A percentile compares a stretch with the other conserved stretches of the same genome.
Conservation (phyloP, 2,797 vertebrate genomes). For the Gymnothorax reevesii region DNA sequence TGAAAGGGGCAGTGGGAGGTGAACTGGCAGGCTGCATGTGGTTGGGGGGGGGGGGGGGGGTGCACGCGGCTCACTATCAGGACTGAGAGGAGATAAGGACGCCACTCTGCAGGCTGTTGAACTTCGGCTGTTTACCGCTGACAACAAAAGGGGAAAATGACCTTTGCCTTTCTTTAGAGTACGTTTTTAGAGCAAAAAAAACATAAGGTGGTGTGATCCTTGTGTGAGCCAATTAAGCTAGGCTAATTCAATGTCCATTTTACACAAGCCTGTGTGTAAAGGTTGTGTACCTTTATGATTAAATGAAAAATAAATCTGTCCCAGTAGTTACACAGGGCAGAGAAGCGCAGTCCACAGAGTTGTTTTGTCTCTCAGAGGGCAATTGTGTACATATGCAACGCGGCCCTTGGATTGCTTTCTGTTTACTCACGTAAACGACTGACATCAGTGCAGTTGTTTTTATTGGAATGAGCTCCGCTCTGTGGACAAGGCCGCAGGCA, state of each 20-base stretch:
- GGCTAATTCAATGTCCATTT: background rate
- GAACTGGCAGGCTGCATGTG: constrained; percentile 19
- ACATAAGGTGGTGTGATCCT: background rate
- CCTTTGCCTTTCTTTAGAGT: constrained; percentile 41
- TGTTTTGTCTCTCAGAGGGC: background rate
- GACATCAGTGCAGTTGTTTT: constrained; percentile 32
- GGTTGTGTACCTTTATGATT: background rate
- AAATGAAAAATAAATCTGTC: background rate
- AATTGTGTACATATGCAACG: background rate
- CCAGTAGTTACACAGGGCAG: background rate
- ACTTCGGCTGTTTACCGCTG: constrained; percentile 41
- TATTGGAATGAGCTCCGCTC: constrained; percentile 29
- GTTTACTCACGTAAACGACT: constrained; percentile 33
- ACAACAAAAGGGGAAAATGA: constrained; percentile 26
- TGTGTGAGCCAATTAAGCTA: background rate
- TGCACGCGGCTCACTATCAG: constrained; percentile 31
- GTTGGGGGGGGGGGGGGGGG: constrained; percentile 20
- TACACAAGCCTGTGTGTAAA: too few relatives aligned
- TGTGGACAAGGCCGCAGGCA: constrained; percentile 24
- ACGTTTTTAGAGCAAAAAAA: background rate
- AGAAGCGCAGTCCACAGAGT: background rate
- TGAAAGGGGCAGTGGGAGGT: constrained; percentile 22
- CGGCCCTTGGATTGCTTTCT: constrained; percentile 26
- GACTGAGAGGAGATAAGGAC: constrained; percentile 38
- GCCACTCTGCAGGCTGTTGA: constrained; percentile 31